Percentiles rank a stretch among this genome's conserved stretches.
Evolutionary conservation across 37 sponge, comb jelly and placozoan genomes (phyloP).

Genomic region (Lycopodina hypogea): DNA sequence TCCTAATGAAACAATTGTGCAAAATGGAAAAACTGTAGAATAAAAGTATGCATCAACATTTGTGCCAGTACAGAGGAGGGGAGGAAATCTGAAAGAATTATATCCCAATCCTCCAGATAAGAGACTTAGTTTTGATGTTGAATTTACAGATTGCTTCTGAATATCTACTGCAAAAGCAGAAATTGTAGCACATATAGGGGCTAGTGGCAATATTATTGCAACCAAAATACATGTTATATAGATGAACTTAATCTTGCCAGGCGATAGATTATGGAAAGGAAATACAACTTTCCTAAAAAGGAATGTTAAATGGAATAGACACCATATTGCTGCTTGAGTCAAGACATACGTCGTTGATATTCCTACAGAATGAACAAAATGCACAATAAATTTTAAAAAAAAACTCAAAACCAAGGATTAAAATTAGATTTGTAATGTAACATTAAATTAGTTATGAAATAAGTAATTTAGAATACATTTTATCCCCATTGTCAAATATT

Average conservation of each 20-base stretch:
- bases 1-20: conserved; percentile 22
- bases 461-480: too few species aligned
- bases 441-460: too few species aligned
- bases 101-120: conserved; percentile 9
- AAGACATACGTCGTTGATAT: conserved; percentile 14
- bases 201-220: conserved; percentile 22
- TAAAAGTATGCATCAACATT: conserved; percentile 20
- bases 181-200: conserved; percentile 6
- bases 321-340: conserved; percentile 19
- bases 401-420: too few species aligned
- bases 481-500: too few species aligned
- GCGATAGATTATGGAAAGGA: not conserved
- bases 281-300: conserved; percentile 21
- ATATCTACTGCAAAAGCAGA: not conserved
- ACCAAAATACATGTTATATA: conserved; percentile 16
- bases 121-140: too few species aligned
- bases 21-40: conserved; percentile 21
- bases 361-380: conserved; percentile 17
- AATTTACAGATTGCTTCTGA: too few species aligned
- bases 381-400: too few species aligned
- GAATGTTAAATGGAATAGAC: conserved; percentile 16
- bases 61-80: conserved; percentile 18
- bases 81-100: conserved; percentile 26
- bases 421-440: too few species aligned
- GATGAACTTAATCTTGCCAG: conserved; percentile 17